Base-by-base conservation (phyloP, 2,797 vertebrate species). In the Brotula barbata region DNA sequence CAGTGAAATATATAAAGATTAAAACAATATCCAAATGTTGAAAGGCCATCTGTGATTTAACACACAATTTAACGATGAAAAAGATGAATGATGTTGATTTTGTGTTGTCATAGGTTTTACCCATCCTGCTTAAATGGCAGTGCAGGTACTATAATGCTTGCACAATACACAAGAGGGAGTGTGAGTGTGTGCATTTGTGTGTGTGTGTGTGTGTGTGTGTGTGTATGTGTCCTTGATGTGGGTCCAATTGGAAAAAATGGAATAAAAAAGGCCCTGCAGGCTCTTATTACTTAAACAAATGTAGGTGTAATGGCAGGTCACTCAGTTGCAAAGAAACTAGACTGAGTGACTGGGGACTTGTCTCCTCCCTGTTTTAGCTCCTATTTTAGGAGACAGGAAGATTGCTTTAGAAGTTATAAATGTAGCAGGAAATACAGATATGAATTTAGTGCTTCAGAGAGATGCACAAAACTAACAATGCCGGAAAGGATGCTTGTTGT, bases 221-320 rank as follows among this genome's bases (percentile, higher is more conserved):
- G n/a, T n/a, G n/a, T 81, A 49, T 9, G 2, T 80, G 88, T 87
- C 87, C 84, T 90, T 85, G 84, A 84, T 87, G 79, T 54, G 15
- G 70, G 59, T 82, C 81, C 80, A 81, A 84, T 78, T 84, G 79
- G 64, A 85, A 74, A n/a, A 80, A 86, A 81, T 69, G 40, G 50
- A 75, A 77, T 81, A 63, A 68, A 78, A 80, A 80, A 68, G 59
- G 50, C 69, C 89, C 84, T 68, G 63, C 67, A 78, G 86, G 82
- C 85, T 87, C 59, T 64, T 83, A 78, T 81, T 87, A 86, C 83
- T 89, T 90, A 90, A 90, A 87, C 85, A 85, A 87, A 86, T 88
- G 86, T 81, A 77, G 82, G 75, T 84, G 85, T 88, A 88, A 89
- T 85, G 76, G 81, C 52, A 81, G 83, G 82, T 88, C 83, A 83